These are phyloP conservation scores for Otolemur crassicaudatus DNA, from an alignment of 2,797 vertebrate genomes.

Conservation along the genomic window DNA sequence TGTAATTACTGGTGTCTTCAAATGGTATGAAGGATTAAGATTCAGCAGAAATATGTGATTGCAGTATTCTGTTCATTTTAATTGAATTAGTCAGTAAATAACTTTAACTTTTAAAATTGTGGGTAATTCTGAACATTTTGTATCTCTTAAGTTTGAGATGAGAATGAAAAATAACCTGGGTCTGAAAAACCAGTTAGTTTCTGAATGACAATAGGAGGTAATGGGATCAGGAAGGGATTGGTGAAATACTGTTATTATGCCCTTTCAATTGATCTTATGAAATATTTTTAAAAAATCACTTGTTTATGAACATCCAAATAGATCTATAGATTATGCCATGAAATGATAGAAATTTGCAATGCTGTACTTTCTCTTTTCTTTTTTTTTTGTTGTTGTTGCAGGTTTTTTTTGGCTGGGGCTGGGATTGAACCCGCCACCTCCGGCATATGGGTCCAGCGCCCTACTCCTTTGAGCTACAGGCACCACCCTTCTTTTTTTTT, in stretches of 20 bases:
- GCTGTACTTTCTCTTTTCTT: background rate
- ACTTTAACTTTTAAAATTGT: background rate
- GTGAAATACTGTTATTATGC: background rate
- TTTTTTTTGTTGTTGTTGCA: no score
- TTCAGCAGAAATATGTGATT: background rate
- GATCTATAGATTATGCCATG: background rate
- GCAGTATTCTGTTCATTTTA: background rate
- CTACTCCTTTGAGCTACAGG: no score
- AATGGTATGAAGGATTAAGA: background rate
- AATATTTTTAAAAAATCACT: background rate
- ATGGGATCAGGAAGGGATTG: background rate
- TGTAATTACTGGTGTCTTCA: constrained; percentile 13
- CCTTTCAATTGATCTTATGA: background rate
- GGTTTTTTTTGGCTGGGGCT: no score
- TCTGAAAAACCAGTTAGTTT: background rate
- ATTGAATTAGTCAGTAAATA: background rate
- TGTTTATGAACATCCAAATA: background rate
- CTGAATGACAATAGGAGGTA: background rate
- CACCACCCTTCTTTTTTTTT: background rate
- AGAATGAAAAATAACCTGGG: background rate
- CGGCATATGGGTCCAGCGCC: no score
- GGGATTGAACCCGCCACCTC: no score
- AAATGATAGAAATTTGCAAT: background rate
- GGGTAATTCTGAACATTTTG: background rate
- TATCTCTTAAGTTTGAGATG: background rate